These are phyloP conservation scores for Ethmia dodecea DNA, from an alignment of 2,888 invertebrate genomes.

Conservation along the genomic window DNA sequence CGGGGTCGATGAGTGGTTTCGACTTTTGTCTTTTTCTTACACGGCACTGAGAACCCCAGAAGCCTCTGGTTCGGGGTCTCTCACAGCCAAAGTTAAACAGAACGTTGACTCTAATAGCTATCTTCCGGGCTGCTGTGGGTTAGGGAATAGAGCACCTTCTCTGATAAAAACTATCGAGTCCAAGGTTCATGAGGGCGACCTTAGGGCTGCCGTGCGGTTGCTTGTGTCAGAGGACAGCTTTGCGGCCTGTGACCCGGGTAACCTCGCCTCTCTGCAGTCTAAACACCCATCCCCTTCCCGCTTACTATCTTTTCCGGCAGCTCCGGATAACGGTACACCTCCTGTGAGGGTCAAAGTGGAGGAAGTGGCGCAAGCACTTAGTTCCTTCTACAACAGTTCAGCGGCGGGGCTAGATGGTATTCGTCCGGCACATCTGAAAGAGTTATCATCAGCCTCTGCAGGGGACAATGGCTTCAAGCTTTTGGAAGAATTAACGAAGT, in stretches of 20 bases:
- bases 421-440: slow-evolving; percentile 2
- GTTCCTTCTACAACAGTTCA: neutral
- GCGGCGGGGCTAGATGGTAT: slow-evolving; percentile 1
- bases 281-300: neutral
- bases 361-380: neutral
- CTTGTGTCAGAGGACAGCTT: neutral
- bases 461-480: slow-evolving; percentile 1
- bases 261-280: neutral
- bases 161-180: neutral
- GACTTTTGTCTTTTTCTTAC: neutral
- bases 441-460: neutral
- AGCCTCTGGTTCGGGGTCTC: neutral
- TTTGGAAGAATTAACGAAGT: neutral
- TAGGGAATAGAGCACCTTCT: neutral
- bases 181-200: neutral
- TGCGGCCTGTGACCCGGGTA: neutral
- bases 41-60: neutral
- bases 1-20: neutral
- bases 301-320: neutral
- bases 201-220: neutral
- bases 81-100: neutral
- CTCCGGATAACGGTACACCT: neutral
- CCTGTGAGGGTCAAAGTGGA: neutral
- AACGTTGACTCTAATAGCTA: neutral
- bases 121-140: neutral